Evolutionary conservation across 2,113 vertebrate genomes (phyloP), one percentile per base, ranked within the genome.

Genomic region (Mesocricetus auratus): DNA sequence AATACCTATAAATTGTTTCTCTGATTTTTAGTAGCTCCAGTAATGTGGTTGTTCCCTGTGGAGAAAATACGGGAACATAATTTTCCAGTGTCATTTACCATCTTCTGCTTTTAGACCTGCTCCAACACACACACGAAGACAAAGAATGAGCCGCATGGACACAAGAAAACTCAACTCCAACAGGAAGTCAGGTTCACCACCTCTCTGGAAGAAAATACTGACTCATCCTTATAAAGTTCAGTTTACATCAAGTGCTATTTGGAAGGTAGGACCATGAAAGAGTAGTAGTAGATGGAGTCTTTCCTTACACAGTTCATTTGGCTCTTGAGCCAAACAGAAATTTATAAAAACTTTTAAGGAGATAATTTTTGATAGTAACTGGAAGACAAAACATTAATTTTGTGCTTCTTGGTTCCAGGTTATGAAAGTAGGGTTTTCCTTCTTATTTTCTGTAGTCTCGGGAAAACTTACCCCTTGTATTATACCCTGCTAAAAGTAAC

Each of bases 371-470:
- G 56, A 68, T 26, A 71, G 36, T n/a, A 92, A 89, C 31, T n/a
- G 93, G 39, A 58, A 93, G 71, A 73, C 0, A 86, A 96, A 94
- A 89, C 0, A 86, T 75, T 45, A 94, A 85, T 31, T 89, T 86
- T 22, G 2, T 95, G 5, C 85, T 68, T 88, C 11, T 58, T 81
- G 86, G 15, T 31, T 39, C 79, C n/a, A 69, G 36, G 29, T 75
- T 75, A 64, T 91, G 3, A 94, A 94, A 93, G 17, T 5, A 82
- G 5, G 42, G 33, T 93, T 96, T 88, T 71, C 50, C 73, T 53
- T 50, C 71, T 36, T n/a, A 39, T 86, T 88, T 78, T 71, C 62
- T 68, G 6, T 4, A 36, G 45, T 79, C 93, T 64, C 7, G 24
- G 53, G 47, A 85, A 89, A 31, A 77, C 11, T 78, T 74, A 58